Conservation (phyloP, 2,888 invertebrate genomes). For the Anoncus sp. region DNA sequence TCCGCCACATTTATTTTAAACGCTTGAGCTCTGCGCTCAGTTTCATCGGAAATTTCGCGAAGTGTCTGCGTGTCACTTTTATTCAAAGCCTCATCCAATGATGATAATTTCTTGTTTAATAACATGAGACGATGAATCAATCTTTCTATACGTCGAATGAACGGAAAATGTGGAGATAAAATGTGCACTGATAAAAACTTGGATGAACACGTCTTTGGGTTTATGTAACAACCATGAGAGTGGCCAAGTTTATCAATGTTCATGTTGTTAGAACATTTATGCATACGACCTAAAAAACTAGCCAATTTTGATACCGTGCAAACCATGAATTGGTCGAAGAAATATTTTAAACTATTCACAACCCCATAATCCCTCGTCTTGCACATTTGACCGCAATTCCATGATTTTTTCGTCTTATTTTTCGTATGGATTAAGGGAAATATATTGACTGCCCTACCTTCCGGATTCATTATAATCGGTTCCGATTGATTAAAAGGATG, state of each 20-base stretch:
- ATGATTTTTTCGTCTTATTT: slow-evolving; percentile 3
- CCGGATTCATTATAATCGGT: slow-evolving; percentile 29
- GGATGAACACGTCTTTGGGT: slow-evolving; percentile 10
- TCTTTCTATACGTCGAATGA: slow-evolving; percentile 34
- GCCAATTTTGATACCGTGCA: slow-evolving; percentile 4
- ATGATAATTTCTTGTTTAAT: background rate
- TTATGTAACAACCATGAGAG: slow-evolving; percentile 7
- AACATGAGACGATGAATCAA: slow-evolving; percentile 32
- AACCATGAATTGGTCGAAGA: background rate
- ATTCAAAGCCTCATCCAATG: slow-evolving; percentile 2
- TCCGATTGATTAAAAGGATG: slow-evolving; percentile 3
- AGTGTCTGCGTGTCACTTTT: too few relatives aligned
- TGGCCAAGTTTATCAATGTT: slow-evolving; percentile 2
- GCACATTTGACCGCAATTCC: slow-evolving; percentile 25
- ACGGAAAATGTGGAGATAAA: background rate
- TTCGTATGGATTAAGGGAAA: slow-evolving; percentile 27
- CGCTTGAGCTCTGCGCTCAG: too few relatives aligned
- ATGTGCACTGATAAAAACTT: slow-evolving; percentile 5
- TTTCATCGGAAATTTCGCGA: too few relatives aligned
- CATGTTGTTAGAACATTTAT: slow-evolving; percentile 8
- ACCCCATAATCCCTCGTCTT: slow-evolving; percentile 3
- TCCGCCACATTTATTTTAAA: too few relatives aligned
- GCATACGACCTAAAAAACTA: slow-evolving; percentile 15
- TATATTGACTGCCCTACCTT: slow-evolving; percentile 28
- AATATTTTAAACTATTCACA: slow-evolving; percentile 14